These are phyloP conservation scores for Papilio aristodemus DNA, from an alignment of 1,140 invertebrate genomes.

Conservation along the genomic window DNA sequence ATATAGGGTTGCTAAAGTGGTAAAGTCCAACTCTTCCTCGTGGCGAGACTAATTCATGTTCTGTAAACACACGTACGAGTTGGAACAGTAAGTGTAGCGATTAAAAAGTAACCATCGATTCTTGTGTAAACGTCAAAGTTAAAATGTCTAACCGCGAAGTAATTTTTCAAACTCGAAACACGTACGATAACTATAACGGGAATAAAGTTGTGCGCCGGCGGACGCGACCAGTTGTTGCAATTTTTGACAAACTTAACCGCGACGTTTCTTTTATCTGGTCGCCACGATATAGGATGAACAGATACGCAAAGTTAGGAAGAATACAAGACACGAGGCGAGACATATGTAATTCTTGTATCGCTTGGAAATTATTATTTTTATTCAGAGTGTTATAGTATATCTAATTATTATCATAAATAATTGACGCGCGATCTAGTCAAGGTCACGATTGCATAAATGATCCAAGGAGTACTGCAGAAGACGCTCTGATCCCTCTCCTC, in stretches of 20 bases:
- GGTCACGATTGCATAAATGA: too few species aligned
- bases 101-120: slow-evolving; percentile 12
- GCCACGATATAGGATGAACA: neutral
- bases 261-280: neutral
- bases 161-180: neutral
- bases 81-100: neutral
- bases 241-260: slow-evolving; percentile 13
- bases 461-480: too few species aligned
- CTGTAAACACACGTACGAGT: neutral
- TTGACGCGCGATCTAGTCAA: too few species aligned
- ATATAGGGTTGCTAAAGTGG: too few species aligned
- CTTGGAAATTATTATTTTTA: too few species aligned
- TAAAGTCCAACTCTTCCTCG: too few species aligned
- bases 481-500: too few species aligned
- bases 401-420: too few species aligned
- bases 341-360: neutral
- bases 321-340: neutral
- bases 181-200: neutral
- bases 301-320: neutral
- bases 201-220: neutral
- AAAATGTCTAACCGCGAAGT: neutral
- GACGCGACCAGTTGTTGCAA: slow-evolving; percentile 1
- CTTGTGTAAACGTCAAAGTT: slow-evolving; percentile 9
- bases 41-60: neutral
- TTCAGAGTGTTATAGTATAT: too few species aligned